Percentiles rank a stretch among this genome's conserved stretches.
phyloP scores from a whole-genome alignment of 2,888 invertebrate genomes.

The Meganola albula region DNA sequence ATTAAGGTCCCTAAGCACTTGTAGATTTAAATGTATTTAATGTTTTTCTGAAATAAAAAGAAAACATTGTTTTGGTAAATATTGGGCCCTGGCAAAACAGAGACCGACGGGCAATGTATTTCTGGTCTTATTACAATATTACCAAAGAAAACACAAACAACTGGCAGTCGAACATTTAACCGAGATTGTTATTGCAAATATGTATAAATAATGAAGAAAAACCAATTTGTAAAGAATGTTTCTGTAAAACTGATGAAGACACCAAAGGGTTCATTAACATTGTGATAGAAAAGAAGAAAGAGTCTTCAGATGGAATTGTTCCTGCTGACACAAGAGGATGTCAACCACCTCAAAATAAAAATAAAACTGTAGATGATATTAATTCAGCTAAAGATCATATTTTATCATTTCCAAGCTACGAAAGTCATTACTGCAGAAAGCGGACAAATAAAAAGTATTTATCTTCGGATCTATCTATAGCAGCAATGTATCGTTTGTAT shows the following conservation, averaged over 20 bases:
- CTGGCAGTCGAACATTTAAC: constrained; percentile 7
- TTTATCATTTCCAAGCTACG: constrained; percentile 14
- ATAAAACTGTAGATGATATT: constrained; percentile 11
- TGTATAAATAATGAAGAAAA: constrained; percentile 8
- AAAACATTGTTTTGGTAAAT: constrained; percentile 11
- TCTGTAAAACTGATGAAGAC: constrained; percentile 8
- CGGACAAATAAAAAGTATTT: constrained; percentile 18
- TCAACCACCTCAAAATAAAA: constrained; percentile 16
- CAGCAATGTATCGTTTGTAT: constrained; percentile 19
- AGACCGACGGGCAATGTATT: constrained; percentile 10
- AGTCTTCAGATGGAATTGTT: constrained; percentile 13
- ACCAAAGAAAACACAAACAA: constrained; percentile 14
- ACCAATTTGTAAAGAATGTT: constrained; percentile 10
- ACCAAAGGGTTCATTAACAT: constrained; percentile 7
- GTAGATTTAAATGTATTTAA: constrained; percentile 12
- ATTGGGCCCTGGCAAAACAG: constrained; percentile 13
- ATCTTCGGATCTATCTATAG: constrained; percentile 16
- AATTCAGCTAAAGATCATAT: constrained; percentile 10
- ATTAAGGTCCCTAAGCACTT: constrained; percentile 6
- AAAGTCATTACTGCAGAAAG: constrained; percentile 21
- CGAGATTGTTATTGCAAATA: constrained; percentile 12
- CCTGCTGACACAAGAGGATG: constrained; percentile 11
- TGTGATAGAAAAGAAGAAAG: constrained; percentile 2
- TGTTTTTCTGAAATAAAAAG: constrained; percentile 12
- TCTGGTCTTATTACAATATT: constrained; percentile 11